These are phyloP conservation scores for Pogona vitticeps DNA, from an alignment of 2,113 vertebrate species.

Conservation along the genomic window DNA sequence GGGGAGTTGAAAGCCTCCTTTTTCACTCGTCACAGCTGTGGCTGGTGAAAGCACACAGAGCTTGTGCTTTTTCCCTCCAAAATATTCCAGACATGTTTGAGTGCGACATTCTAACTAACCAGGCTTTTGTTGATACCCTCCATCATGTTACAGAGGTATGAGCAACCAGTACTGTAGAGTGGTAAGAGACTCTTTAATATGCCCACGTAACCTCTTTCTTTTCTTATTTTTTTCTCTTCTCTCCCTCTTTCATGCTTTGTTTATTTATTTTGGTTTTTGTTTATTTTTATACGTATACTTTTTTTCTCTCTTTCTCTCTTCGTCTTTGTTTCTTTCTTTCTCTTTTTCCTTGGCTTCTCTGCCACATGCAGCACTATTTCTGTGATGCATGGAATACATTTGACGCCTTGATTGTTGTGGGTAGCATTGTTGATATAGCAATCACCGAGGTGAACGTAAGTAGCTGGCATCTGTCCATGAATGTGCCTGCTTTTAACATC, in stretches of 20 bases:
- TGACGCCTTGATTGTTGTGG: conserved; percentile 99
- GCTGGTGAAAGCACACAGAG: conserved; percentile 72
- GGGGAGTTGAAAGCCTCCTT: conserved; percentile 74
- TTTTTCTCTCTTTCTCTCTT: conserved; percentile 34
- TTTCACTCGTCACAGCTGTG: conserved; percentile 75
- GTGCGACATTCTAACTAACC: conserved; percentile 78
- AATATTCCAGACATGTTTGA: conserved; percentile 62
- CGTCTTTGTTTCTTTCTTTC: conserved; percentile 58
- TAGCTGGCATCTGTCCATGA: conserved; percentile 90
- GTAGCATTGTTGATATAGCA: conserved; percentile 99
- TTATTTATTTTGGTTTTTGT: conserved; percentile 61
- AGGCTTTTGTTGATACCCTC: conserved; percentile 78
- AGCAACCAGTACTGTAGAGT: conserved; percentile 78
- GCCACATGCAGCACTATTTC: conserved; percentile 99
- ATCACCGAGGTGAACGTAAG: conserved; percentile 99
- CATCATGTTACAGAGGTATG: conserved; percentile 77
- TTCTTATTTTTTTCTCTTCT: conserved; percentile 95
- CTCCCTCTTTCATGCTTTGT: conserved; percentile 82
- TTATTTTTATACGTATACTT: conserved; percentile 57
- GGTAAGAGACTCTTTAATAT: conserved; percentile 81
- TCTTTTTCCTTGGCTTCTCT: conserved; percentile 73
- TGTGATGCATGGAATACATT: conserved; percentile 99
- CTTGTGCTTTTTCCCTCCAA: conserved; percentile 72
- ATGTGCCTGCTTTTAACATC: conserved; percentile 84
- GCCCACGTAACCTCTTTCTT: conserved; percentile 93